These are phyloP conservation scores for Fringilla coelebs DNA, from an alignment of 2,797 vertebrate species.

Conservation along the genomic window DNA sequence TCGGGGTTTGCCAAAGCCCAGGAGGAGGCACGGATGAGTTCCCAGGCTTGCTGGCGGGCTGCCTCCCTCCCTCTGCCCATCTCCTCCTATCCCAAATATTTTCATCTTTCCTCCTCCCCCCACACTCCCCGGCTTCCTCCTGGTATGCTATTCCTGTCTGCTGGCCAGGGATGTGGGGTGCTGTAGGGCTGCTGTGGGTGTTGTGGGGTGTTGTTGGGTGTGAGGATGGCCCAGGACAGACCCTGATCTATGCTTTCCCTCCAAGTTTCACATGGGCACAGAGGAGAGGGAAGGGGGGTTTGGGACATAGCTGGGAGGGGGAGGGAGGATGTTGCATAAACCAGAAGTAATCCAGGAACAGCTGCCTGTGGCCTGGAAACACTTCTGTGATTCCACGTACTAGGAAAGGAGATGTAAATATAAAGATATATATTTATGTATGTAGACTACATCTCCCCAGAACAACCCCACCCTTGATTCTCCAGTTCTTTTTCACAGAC, in stretches of 20 bases:
- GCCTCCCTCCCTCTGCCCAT: conserved; percentile 8
- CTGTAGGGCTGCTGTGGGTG: not conserved
- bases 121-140: not conserved
- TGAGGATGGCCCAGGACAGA: not conserved
- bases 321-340: conserved; percentile 11
- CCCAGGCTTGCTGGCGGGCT: conserved; percentile 3
- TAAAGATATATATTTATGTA: not conserved
- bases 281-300: not conserved
- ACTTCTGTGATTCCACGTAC: conserved; percentile 51
- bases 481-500: not conserved
- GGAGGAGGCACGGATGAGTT: conserved; percentile 38
- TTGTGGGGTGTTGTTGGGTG: not conserved
- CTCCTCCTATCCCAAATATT: conserved; percentile 14
- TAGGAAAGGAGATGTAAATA: conserved; percentile 25
- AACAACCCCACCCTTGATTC: not conserved
- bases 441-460: not conserved
- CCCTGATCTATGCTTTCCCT: not conserved
- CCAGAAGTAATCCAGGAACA: conserved; percentile 44
- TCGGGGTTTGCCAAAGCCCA: conserved; percentile 73
- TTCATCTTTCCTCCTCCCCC: not conserved
- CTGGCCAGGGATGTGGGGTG: not conserved
- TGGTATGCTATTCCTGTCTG: not conserved
- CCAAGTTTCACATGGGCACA: accelerated
- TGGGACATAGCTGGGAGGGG: not conserved
- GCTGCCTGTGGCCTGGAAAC: conserved; percentile 64